Evolutionary conservation across 1,140 invertebrate genomes (phyloP).

Genomic region (Melipona quadrifasciata): DNA sequence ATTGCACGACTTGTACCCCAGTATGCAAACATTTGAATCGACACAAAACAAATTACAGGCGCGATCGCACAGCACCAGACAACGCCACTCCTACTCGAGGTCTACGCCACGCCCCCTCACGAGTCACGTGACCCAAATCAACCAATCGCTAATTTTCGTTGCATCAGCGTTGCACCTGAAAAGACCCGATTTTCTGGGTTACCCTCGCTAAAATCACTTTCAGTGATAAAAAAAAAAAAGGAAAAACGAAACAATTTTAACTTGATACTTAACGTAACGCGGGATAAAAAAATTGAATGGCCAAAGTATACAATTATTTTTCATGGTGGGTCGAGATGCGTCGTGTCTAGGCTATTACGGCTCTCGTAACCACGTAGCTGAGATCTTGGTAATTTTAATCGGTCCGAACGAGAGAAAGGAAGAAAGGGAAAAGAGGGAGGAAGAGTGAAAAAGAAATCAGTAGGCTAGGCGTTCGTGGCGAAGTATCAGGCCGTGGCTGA

Average conservation of each 20-base stretch:
- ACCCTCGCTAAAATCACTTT: too few species aligned
- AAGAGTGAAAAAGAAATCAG: conserved; percentile 28
- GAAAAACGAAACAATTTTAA: not conserved
- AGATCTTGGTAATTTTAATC: conserved; percentile 37
- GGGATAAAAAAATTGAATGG: not conserved
- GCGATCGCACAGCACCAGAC: too few species aligned
- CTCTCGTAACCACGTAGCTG: conserved; percentile 46
- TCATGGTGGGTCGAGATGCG: not conserved
- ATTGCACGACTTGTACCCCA: too few species aligned
- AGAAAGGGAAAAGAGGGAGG: not conserved
- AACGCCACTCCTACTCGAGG: too few species aligned
- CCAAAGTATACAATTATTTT: not conserved
- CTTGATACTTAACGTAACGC: not conserved
- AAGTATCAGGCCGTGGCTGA: conserved; percentile 33
- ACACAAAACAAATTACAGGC: too few species aligned
- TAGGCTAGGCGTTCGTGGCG: conserved; percentile 18
- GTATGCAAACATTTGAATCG: too few species aligned
- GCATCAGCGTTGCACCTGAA: too few species aligned
- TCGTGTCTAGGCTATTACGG: not conserved
- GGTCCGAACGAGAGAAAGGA: not conserved
- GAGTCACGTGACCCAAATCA: too few species aligned
- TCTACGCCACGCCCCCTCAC: too few species aligned
- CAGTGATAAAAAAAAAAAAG: too few species aligned
- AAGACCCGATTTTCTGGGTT: too few species aligned
- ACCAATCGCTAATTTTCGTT: too few species aligned